Base-by-base conservation (phyloP, 37 sponge, comb jelly and placozoan species). In the Cladorhizidae sp. region DNA sequence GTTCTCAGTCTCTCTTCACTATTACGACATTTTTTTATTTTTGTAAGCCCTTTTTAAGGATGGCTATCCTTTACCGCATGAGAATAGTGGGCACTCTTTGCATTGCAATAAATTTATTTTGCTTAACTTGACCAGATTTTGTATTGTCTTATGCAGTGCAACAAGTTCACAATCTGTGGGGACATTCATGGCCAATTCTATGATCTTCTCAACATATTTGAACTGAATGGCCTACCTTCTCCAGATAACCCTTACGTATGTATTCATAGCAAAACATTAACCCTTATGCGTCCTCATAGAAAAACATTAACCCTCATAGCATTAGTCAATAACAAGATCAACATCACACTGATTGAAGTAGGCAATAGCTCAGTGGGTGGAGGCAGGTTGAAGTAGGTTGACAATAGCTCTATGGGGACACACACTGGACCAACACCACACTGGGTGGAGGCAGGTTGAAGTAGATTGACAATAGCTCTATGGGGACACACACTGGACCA, bases 101-200 rank as follows among this genome's bases (percentile, higher is more conserved):
- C 37, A 9, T 29, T 57, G 23, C 35, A 22, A 9, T 56, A n/a
- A n/a, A n/a, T n/a, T n/a, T n/a, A n/a, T n/a, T 43, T 35, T 45
- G 26, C 22, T 50, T 69, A 40, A 33, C 38, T 54, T 55, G 25
- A 23, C 55, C 57, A n/a, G 58, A 36, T 43, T 41, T 59, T 71
- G 17, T 45, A 31, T 62, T 38, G 12, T 49, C 41, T 52, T 59
- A 1, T 71, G 26, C 56, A 91, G 91, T 68, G 87, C 73, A 84
- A 86, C 63, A 90, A 92, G 43, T 95, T 95, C 67, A 98, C 96
- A 58, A 87, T 98, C 12, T 98, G 99, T 90, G 99, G 99, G 0
- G 99, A 98, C 81, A 95, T 98, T 57, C 99, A 98, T 52, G 99
- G 99, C 57, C 99, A 98, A 74, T 98, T 80, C 62, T 98, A 98